These are phyloP conservation scores for Whitmania pigra DNA, from an alignment of 1,140 invertebrate species.

Conservation along the genomic window DNA sequence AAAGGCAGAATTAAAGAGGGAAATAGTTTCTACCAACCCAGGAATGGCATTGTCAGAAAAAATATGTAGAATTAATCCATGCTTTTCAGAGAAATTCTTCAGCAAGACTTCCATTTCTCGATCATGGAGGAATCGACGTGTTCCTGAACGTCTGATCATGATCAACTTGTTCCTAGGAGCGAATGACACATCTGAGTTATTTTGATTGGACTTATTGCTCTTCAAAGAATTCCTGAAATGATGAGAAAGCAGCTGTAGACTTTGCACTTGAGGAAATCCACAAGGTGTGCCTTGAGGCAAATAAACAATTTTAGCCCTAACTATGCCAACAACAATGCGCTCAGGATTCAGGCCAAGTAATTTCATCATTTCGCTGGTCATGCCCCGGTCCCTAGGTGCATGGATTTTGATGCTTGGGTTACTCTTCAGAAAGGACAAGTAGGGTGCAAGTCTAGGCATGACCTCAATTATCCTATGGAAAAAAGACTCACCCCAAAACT, in stretches of 20 bases:
- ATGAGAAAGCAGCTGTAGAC: conserved; percentile 19
- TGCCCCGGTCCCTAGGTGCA: conserved; percentile 5
- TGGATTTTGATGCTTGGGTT: conserved; percentile 21
- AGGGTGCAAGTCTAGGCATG: conserved; percentile 23
- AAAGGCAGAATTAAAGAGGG: conserved; percentile 17
- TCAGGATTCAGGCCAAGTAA: conserved; percentile 17
- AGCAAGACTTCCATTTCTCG: conserved; percentile 16
- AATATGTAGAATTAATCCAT: conserved; percentile 13
- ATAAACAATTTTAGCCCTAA: conserved; percentile 12
- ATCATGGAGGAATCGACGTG: conserved; percentile 15
- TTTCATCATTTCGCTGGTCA: conserved; percentile 2
- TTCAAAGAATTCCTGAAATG: conserved; percentile 12
- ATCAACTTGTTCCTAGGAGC: not conserved
- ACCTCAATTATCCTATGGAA: conserved; percentile 25
- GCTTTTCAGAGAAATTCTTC: not conserved
- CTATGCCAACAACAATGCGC: not conserved
- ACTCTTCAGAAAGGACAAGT: conserved; percentile 17
- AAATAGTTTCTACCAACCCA: conserved; percentile 14
- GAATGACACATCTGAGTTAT: not conserved
- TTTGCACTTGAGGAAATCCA: conserved; percentile 19
- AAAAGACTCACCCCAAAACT: conserved; percentile 20
- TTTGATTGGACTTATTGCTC: not conserved
- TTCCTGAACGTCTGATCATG: conserved; percentile 18
- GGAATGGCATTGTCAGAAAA: conserved; percentile 19
- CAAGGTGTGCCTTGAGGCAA: conserved; percentile 14